Conservation (phyloP, 2,888 invertebrate species). For the Stenoptilia bipunctidactyla region DNA sequence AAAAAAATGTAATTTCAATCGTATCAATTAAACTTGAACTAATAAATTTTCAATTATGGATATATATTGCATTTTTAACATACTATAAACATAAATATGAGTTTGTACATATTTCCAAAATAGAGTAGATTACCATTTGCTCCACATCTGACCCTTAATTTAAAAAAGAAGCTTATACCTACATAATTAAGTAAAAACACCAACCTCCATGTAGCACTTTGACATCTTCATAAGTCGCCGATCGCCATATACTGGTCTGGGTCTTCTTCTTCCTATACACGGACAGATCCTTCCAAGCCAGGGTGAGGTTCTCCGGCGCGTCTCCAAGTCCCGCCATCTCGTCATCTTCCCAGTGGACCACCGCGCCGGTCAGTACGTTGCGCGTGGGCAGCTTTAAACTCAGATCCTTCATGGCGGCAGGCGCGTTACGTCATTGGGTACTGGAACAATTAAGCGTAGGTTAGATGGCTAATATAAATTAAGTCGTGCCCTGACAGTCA, state of each 20-base stretch:
- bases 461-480: no score
- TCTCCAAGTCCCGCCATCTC: slow-evolving; percentile 41
- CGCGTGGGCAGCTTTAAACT: slow-evolving; percentile 46
- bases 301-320: slow-evolving; percentile 47
- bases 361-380: slow-evolving; percentile 52
- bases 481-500: no score
- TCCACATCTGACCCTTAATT: no score
- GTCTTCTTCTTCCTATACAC: slow-evolving; percentile 60
- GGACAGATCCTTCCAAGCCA: slow-evolving; percentile 67
- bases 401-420: slow-evolving; percentile 28
- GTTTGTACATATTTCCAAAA: no score
- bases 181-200: no score
- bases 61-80: no score
- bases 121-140: no score
- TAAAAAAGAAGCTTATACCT: no score
- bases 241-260: slow-evolving; percentile 61
- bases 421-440: slow-evolving; percentile 40
- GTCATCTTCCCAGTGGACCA: slow-evolving; percentile 60
- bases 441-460: slow-evolving; percentile 20
- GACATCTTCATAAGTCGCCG: slow-evolving; percentile 57
- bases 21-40: no score
- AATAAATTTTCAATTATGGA: no score
- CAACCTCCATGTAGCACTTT: slow-evolving; percentile 69
- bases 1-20: no score
- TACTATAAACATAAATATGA: no score